Conservation (phyloP, 2,113 vertebrate species). For the Neolamprologus longior region DNA sequence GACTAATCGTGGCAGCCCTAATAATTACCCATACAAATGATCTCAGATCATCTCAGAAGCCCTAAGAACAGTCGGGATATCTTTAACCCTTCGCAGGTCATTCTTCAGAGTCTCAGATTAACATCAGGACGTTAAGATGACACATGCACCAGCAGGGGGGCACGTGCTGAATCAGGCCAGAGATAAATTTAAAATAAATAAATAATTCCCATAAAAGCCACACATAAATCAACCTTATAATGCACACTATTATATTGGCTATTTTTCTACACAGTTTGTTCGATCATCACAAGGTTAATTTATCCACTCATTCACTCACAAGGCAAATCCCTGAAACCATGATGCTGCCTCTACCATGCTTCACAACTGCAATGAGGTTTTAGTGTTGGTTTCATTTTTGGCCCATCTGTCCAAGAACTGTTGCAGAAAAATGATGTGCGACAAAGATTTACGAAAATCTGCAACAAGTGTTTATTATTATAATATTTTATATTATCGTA, state of each 20-base stretch:
- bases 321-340: background rate
- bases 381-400: background rate
- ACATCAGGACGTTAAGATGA: background rate
- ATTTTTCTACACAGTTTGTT: background rate
- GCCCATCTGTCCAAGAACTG: fast-evolving
- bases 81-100: background rate
- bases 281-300: fast-evolving
- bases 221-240: background rate
- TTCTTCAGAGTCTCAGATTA: background rate
- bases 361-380: background rate
- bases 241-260: background rate
- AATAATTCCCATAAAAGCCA: background rate
- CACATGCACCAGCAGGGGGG: background rate
- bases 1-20: background rate
- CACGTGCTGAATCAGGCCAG: background rate
- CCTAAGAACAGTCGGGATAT: background rate
- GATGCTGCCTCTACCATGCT: background rate
- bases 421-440: background rate
- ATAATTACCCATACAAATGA: background rate
- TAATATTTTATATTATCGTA: background rate
- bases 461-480: background rate
- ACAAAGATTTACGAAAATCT: background rate
- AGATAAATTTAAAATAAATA: background rate
- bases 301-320: background rate
- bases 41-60: background rate